phyloP scores from a whole-genome alignment of 1,140 invertebrate genomes.

The Phenacoccus solenopsis region DNA sequence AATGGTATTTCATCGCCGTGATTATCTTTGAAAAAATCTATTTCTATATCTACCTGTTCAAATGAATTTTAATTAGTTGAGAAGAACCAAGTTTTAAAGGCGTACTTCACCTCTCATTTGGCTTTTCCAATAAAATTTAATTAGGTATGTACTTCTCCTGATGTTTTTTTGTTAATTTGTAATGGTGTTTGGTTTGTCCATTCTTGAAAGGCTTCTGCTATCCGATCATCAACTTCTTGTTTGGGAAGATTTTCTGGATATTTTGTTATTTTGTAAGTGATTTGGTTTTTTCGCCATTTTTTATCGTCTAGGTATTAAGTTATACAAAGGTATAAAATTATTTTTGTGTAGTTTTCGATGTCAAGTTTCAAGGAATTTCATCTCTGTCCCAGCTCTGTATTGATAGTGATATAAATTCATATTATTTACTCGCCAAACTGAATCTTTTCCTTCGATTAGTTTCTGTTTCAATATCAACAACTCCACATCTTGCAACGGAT shows the following conservation, averaged over 20 bases:
- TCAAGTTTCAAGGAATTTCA: too few species aligned
- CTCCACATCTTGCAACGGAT: too few species aligned
- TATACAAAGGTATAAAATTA: too few species aligned
- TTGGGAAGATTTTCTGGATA: neutral
- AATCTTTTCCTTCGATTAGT: too few species aligned
- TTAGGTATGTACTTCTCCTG: neutral
- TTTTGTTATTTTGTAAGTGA: neutral
- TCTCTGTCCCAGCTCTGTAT: too few species aligned
- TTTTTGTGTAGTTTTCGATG: too few species aligned
- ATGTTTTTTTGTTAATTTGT: neutral
- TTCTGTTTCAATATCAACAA: too few species aligned
- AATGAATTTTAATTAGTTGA: neutral
- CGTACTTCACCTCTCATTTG: neutral
- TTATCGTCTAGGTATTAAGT: neutral
- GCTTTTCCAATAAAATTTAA: too few species aligned
- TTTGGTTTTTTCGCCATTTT: neutral
- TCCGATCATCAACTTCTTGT: neutral
- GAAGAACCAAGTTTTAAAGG: neutral
- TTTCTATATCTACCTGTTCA: neutral
- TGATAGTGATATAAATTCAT: too few species aligned
- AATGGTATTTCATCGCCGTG: neutral
- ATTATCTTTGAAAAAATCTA: neutral
- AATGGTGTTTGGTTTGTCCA: neutral
- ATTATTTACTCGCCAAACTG: too few species aligned
- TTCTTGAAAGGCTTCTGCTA: neutral